Evolutionary conservation across 2,113 vertebrate species (phyloP).

Genomic region (Numenius arquata): DNA sequence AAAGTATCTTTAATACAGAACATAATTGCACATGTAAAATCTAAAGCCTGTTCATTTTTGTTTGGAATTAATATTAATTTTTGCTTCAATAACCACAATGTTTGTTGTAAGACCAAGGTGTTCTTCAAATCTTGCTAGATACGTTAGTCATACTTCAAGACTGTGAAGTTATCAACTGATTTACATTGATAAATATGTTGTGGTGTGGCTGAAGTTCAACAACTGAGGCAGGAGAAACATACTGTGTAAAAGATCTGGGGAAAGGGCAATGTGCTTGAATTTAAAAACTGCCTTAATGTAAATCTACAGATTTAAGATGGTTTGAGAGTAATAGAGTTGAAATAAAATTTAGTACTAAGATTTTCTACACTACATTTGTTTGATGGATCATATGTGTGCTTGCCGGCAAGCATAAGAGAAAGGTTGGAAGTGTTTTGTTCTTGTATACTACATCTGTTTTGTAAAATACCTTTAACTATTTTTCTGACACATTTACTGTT

Average conservation of each 20-base stretch:
- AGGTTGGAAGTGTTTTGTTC: background rate
- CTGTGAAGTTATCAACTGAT: background rate
- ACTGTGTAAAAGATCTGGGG: background rate
- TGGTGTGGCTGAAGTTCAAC: background rate
- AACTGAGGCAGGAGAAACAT: background rate
- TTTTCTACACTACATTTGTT: background rate
- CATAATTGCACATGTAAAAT: background rate
- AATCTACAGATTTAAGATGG: background rate
- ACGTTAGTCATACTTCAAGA: background rate
- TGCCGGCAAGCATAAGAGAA: background rate
- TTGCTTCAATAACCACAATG: background rate
- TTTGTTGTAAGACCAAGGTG: background rate
- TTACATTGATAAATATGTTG: background rate
- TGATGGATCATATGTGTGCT: background rate
- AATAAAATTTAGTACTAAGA: background rate
- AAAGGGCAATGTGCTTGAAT: background rate
- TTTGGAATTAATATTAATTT: background rate
- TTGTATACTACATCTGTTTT: background rate
- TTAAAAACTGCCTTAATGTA: background rate
- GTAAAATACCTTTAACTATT: background rate
- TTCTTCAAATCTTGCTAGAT: background rate
- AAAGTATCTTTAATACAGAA: background rate
- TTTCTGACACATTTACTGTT: slow-evolving; percentile 68
- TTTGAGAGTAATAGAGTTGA: background rate
- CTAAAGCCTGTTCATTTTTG: background rate